A percentile compares a stretch with the other conserved stretches of the same genome.
Evolutionary conservation across 2,113 vertebrate species (phyloP).

Genomic region (Sapajus apella): DNA sequence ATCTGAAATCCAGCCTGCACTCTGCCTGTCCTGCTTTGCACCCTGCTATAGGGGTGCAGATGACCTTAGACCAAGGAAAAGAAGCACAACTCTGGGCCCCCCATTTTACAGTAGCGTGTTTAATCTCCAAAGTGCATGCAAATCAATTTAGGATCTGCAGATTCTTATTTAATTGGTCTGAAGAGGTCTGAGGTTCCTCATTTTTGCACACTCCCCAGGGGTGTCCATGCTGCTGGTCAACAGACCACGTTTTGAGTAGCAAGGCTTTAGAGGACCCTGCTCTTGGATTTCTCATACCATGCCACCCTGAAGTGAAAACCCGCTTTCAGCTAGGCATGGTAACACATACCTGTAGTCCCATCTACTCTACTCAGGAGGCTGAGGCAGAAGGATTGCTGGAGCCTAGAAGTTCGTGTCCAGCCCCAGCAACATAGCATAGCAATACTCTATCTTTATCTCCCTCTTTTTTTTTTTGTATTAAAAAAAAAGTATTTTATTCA

Average conservation of each 20-base stretch:
- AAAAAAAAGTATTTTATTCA: constrained; percentile 12
- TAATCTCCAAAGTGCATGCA: not conserved
- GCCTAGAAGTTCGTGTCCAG: not conserved
- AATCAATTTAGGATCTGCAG: not conserved
- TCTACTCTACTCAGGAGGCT: too few species aligned
- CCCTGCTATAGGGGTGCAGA: not conserved
- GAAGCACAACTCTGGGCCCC: too few species aligned
- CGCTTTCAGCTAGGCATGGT: not conserved
- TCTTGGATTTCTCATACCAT: not conserved
- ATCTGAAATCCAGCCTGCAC: not conserved
- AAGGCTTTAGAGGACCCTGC: not conserved
- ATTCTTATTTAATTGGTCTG: not conserved
- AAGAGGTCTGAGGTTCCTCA: not conserved
- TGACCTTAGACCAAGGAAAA: not conserved
- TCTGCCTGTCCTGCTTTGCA: not conserved
- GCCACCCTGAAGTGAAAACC: not conserved
- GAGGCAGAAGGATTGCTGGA: not conserved
- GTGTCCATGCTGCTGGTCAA: not conserved
- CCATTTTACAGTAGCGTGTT: not conserved
- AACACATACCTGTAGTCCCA: not conserved
- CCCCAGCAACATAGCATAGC: not conserved
- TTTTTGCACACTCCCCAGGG: not conserved
- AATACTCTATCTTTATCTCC: too few species aligned
- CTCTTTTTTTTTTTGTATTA: too few species aligned
- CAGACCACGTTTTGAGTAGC: not conserved